Conservation (phyloP, 2,888 invertebrate genomes). For the Meliscaeva auricollis region DNA sequence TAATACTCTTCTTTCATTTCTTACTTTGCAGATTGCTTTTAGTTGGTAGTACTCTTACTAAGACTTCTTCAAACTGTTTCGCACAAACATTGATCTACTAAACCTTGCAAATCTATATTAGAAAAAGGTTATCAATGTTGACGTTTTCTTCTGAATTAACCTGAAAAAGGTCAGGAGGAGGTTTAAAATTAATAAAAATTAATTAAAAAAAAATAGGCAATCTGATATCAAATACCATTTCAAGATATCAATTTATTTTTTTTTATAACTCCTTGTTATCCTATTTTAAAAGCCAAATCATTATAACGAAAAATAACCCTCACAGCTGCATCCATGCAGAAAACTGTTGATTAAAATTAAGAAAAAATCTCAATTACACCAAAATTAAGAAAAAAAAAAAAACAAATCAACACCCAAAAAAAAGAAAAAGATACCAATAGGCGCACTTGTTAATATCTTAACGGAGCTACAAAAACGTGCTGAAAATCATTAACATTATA, state of each 20-base stretch:
- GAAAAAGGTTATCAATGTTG: too few relatives aligned
- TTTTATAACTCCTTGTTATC: neutral
- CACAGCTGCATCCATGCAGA: constrained; percentile 24
- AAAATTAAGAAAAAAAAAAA: constrained; percentile 12
- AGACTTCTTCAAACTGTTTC: too few relatives aligned
- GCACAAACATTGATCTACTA: too few relatives aligned
- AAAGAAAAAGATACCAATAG: too few relatives aligned
- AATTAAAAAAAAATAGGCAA: neutral
- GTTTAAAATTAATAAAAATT: too few relatives aligned
- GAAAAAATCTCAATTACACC: constrained; percentile 40
- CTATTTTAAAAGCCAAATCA: neutral
- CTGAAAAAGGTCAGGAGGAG: too few relatives aligned
- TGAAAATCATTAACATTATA: constrained; percentile 33
- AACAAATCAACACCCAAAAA: constrained; percentile 26
- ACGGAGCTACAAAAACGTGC: constrained; percentile 23
- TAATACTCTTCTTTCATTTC: too few relatives aligned
- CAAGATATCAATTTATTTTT: neutral
- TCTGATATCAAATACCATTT: neutral
- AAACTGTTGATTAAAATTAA: constrained; percentile 60
- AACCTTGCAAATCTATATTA: too few relatives aligned
- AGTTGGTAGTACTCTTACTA: too few relatives aligned
- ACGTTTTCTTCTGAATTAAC: too few relatives aligned
- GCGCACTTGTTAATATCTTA: constrained; percentile 26
- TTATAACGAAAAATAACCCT: neutral
- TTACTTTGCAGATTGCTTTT: too few relatives aligned